Evolutionary conservation across 2,888 invertebrate genomes (phyloP), one percentile per base, ranked within the genome.

Genomic region (Cephus nigrinus): DNA sequence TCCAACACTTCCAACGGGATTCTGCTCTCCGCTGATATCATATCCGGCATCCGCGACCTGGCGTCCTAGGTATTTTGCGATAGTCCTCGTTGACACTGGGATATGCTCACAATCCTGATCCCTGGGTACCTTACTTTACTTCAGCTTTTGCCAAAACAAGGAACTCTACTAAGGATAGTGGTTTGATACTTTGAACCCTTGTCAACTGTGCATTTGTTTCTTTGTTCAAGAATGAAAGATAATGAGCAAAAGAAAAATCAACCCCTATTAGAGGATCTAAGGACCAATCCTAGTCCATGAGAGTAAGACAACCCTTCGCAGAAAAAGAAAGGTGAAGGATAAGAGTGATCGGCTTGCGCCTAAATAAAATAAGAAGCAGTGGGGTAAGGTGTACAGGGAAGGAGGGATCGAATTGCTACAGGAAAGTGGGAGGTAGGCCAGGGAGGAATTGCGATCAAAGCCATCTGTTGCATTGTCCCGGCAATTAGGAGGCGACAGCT

Each of bases 381-480:
- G 71, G 31, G 71, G 71, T 71, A 31, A 71, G 71, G 71, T 71
- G 32, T 71, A 33, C 71, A 15, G 71, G 33, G 71, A 32, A 31
- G 15, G 71, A 33, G 71, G 71, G 71, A 31, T 71, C 71, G 32
- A 33, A 71, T 71, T 71, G 71, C 32, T 71, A 71, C 32, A 23
- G 71, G 71, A 32, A 31, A 33, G 71, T 78, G 81, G 79, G 80
- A 81, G 81, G 80, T 81, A 71, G 79, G 76, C 34, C 72, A 78
- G 84, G 86, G 82, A 86, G 89, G 89, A 84, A 86, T 91, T 87
- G 91, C 90, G 91, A 91, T 91, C 91, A 91, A 91, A 91, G 90
- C 90, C 91, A 91, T 91, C 91, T 91, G 91, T 91, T 91, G 91
- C 91, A 91, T 91, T 91, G 91, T 91, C 91, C 91, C 90, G 89